Evolutionary conservation across 2,113 vertebrate species (phyloP), one percentile per base, ranked within the genome.

Genomic region (Potamarius usumacintae): DNA sequence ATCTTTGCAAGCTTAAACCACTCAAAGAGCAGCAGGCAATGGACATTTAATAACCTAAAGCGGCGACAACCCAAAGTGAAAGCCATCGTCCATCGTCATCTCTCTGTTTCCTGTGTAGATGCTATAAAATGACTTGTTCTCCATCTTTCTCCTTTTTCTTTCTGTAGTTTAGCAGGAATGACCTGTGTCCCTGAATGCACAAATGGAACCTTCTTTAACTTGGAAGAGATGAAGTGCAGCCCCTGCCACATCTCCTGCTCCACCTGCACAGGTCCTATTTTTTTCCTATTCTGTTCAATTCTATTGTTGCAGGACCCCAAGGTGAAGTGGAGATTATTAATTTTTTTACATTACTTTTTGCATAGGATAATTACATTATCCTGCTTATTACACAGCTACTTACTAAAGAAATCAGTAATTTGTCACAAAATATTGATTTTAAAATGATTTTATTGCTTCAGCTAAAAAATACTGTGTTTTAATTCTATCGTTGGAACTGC

Each of bases 121-220:
- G 53, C 48, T 62, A 48, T 34, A 60, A 60, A 18, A 25, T 62
- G 22, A 83, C 11, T 15, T 84, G 27, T 60, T 50, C n/a, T 78
- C 48, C 57, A 11, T 88, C 12, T 69, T 48, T 22, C 50, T 83
- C 76, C 9, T 88, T n/a, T 85, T 11, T 86, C 83, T 18, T 82
- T 87, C 22, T 87, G 67, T 92, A 99, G 97, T 91, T 93, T 98
- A 52, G 95, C 94, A n/a, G 96, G 97, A 83, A 96, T 96, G 88
- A 96, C 93, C 88, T 99, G 97, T 8, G 91, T 97, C 69, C 97
- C 96, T 0, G 95, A 97, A 55, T 99, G 97, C 93, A 94, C 92
- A 74, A 95, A 93, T 0, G 91, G 96, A 89, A 97, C 96, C 85
- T 97, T 96, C 91, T 96, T 97, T 86, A 96, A 97, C 89, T 88